Conservation (phyloP, 2,113 vertebrate genomes). For the Pachycephala philippinensis region DNA sequence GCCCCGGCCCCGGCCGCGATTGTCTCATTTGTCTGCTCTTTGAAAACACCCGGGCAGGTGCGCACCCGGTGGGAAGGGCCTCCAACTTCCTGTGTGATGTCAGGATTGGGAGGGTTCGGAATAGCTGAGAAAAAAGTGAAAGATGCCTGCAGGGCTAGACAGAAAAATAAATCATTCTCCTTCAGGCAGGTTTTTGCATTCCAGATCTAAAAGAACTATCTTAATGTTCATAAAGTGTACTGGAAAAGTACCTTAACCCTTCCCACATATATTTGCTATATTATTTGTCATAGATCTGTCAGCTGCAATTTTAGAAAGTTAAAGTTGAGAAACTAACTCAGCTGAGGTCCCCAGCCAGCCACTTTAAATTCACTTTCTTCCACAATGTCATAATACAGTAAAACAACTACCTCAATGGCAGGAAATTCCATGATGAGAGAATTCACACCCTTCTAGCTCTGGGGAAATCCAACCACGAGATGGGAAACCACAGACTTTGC, state of each 20-base stretch:
- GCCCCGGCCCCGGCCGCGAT: rapidly evolving
- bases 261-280: background rate
- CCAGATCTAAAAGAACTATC: rapidly evolving
- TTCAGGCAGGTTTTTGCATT: rapidly evolving
- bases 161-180: background rate
- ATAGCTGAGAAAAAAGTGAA: background rate
- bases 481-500: background rate
- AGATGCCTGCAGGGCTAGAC: background rate
- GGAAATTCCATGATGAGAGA: background rate
- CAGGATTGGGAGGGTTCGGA: background rate
- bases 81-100: background rate
- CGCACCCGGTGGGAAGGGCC: rapidly evolving
- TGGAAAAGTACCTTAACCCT: background rate
- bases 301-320: background rate
- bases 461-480: background rate
- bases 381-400: background rate
- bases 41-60: rapidly evolving
- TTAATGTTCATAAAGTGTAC: background rate
- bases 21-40: rapidly evolving
- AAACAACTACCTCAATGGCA: background rate
- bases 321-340: background rate
- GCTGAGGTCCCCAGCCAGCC: background rate
- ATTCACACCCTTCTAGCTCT: background rate
- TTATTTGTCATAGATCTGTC: background rate
- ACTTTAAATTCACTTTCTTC: background rate